Base-by-base conservation (phyloP, 2,113 vertebrate genomes). In the Spizaetus ornatus region DNA sequence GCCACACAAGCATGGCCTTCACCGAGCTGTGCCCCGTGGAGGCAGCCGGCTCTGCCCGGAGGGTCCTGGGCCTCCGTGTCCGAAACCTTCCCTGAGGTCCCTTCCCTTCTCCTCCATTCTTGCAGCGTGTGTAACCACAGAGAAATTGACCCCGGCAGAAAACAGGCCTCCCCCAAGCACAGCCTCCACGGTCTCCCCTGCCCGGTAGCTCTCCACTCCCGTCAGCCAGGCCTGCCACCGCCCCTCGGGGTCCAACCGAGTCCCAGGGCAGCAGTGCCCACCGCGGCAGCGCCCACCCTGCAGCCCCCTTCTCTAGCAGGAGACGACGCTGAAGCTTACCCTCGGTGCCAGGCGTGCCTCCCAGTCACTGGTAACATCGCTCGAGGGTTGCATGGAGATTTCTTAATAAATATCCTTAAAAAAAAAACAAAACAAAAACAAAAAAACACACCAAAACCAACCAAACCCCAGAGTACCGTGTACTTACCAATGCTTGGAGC, bases 1-100 rank as follows among this genome's bases (percentile, higher is more conserved):
- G 0, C n/a, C 26, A 3, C 55, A 1, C 40, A 3, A 3, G 34
- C 17, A 1, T 1, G 45, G n/a, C 50, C 65, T 27, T 58, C 72
- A 6, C 34, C 29, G 29, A 11, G 25, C 61, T 3, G 82, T 5
- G 42, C 25, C 40, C n/a, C 27, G 3, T 1, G 22, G 34, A 20
- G n/a, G 20, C 71, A 2, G 23, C 38, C 9, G 8, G 20, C 58
- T 42, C 45, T 53, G 38, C 52, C 6, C 1, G 1, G 1, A 14
- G 32, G 8, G 11, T 20, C 45, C 58, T 5, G 26, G 19, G 59
- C 53, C 48, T 40, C 26, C 8, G 0, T 2, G 8, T 22, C 76
- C 7, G 0, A 61, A 22, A 13, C 42, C 25, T n/a, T 10, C 11
- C 42, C 48, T 2, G 14, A 16, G 27, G 42, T 21, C 36, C 20